These are phyloP conservation scores for Camelus bactrianus DNA, from an alignment of 2,113 vertebrate species.

Conservation along the genomic window DNA sequence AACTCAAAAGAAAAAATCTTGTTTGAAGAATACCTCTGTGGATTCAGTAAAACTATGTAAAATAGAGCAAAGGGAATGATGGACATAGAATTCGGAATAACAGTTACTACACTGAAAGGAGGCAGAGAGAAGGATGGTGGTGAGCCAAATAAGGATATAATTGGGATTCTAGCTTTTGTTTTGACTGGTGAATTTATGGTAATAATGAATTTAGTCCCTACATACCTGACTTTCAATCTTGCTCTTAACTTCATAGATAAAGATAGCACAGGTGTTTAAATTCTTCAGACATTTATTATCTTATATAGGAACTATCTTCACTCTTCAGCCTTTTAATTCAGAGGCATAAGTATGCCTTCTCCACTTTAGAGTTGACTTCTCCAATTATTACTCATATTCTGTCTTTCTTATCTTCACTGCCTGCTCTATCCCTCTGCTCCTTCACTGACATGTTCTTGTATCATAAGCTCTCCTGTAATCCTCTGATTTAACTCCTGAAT, in stretches of 20 bases:
- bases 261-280: background rate
- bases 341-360: background rate
- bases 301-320: background rate
- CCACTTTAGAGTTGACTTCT: background rate
- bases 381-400: background rate
- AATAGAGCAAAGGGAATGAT: background rate
- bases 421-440: background rate
- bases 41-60: background rate
- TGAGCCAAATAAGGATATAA: background rate
- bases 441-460: background rate
- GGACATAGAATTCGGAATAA: background rate
- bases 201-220: background rate
- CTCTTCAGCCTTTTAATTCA: background rate
- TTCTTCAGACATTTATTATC: background rate
- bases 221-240: background rate
- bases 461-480: background rate
- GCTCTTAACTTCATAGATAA: background rate
- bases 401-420: background rate
- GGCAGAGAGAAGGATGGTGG: background rate
- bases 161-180: background rate
- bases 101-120: background rate
- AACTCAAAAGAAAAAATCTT: background rate
- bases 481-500: background rate
- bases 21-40: background rate
- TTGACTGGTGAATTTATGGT: background rate